Evolutionary conservation across 2,797 vertebrate species (phyloP), one percentile per base, ranked within the genome.

Genomic region (Momotus momota): DNA sequence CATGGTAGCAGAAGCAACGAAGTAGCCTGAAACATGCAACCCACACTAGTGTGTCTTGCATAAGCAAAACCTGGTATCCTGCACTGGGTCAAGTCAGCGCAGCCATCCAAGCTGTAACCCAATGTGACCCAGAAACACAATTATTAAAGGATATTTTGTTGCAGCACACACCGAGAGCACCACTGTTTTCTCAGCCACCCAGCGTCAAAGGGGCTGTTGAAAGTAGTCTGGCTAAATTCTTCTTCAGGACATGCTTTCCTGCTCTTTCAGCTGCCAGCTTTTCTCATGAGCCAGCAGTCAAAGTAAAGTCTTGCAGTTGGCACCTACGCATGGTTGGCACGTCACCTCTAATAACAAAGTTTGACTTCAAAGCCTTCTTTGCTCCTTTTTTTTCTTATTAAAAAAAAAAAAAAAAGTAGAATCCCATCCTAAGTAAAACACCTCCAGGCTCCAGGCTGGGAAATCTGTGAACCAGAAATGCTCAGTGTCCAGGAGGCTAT

Each of bases 111-210:
- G 41, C 52, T 65, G 57, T 22, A 86, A 54, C 72, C 57, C 58
- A 46, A 3, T 19, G 19, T 65, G 65, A 87, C 82, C 62, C 66
- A 81, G 29, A 29, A 35, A 86, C 61, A 71, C 87, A 65, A 74
- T 65, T 25, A 48, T 43, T 95, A 81, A 91, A 93, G 82, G 15
- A 17, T 84, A n/a, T 88, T 94, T 91, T 90, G 55, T 83, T 8
- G 1, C 66, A 48, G 71, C 0, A 0, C 23, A 29, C 51, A 7
- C 43, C 88, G 40, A 83, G 81, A 91, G 72, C 13, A 21, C 11
- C 1, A 4, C 41, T 94, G 16, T 93, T 90, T 87, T 95, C 81
- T 93, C 81, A 93, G 93, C 96, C 94, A 89, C 95, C 87, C 89
- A 88, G 72, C 80, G 0, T 91, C 94, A 96, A 95, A 95, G 87